Conservation (phyloP, 2,113 vertebrate genomes). For the Phasianus colchicus region DNA sequence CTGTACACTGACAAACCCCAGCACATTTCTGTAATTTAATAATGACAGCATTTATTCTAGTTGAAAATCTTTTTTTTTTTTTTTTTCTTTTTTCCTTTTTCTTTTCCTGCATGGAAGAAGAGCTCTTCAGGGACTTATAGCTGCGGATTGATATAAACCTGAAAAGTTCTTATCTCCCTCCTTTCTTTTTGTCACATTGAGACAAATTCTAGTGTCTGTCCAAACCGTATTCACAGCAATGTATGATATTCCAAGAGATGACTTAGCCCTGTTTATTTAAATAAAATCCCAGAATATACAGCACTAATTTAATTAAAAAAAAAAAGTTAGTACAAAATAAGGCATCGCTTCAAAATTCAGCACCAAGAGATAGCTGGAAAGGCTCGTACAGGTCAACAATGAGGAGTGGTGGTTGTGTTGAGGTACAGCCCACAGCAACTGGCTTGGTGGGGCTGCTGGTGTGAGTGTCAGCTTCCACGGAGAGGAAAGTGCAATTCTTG, state of each 20-base stretch:
- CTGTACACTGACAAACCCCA: constrained; percentile 24
- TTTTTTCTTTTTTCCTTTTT: neutral
- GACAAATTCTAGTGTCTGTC: constrained; percentile 59
- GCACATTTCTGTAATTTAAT: neutral
- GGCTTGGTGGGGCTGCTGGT: neutral
- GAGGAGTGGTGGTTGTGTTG: constrained; percentile 39
- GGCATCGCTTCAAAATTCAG: constrained; percentile 90
- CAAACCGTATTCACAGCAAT: constrained; percentile 76
- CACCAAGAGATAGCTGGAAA: constrained; percentile 82
- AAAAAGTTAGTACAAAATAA: constrained; percentile 86
- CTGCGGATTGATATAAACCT: constrained; percentile 63
- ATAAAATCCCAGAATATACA: constrained; percentile 70
- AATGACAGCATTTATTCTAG: neutral
- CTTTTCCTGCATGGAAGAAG: constrained; percentile 26
- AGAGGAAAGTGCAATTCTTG: constrained; percentile 69
- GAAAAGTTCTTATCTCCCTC: constrained; percentile 40
- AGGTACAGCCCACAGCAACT: constrained; percentile 16
- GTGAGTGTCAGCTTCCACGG: neutral
- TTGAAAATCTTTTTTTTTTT: constrained; percentile 1
- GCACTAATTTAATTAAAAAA: constrained; percentile 72
- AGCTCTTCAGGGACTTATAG: constrained; percentile 43
- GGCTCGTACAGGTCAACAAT: constrained; percentile 44
- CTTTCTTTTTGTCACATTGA: constrained; percentile 49
- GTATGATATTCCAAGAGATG: constrained; percentile 72
- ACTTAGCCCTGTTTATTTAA: constrained; percentile 83